Percentiles rank a stretch among this genome's conserved stretches.
These are phyloP conservation scores for Drosophila gaucha DNA, from an alignment of 2,888 invertebrate species.

Conservation along the genomic window DNA sequence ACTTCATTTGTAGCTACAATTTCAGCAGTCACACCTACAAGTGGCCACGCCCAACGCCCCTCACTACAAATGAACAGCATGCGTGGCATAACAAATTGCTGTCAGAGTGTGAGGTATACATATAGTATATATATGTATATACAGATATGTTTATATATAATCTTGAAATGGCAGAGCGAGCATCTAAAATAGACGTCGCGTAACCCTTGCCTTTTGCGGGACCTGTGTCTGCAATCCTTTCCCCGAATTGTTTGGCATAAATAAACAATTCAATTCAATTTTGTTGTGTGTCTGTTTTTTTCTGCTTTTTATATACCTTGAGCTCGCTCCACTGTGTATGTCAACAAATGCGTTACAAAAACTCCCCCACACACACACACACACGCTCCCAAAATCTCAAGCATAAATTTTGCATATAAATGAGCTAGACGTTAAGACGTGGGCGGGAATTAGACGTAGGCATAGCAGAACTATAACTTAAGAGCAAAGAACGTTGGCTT, in stretches of 20 bases:
- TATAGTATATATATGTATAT: not conserved
- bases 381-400: conserved; percentile 28
- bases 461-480: conserved; percentile 55
- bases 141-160: not conserved
- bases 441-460: conserved; percentile 66
- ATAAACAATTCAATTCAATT: conserved; percentile 80
- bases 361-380: conserved; percentile 33
- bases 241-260: conserved; percentile 69
- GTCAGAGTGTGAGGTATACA: conserved; percentile 15
- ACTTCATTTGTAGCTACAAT: conserved; percentile 73
- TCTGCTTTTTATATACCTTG: conserved; percentile 6
- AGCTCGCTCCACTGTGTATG: conserved; percentile 35
- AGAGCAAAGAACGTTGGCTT: conserved; percentile 2
- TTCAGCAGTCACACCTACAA: conserved; percentile 70
- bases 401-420: conserved; percentile 73
- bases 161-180: conserved; percentile 20
- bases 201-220: conserved; percentile 40
- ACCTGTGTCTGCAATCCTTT: conserved; percentile 56
- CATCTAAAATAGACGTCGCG: conserved; percentile 32
- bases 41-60: conserved; percentile 37
- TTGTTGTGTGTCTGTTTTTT: conserved; percentile 29
- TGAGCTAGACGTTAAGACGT: conserved; percentile 54
- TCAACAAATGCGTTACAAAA: conserved; percentile 68
- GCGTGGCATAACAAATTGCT: conserved; percentile 77
- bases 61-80: conserved; percentile 60